Base-by-base conservation (phyloP, 2,888 invertebrate species). In the Epistrophella euchroma region DNA sequence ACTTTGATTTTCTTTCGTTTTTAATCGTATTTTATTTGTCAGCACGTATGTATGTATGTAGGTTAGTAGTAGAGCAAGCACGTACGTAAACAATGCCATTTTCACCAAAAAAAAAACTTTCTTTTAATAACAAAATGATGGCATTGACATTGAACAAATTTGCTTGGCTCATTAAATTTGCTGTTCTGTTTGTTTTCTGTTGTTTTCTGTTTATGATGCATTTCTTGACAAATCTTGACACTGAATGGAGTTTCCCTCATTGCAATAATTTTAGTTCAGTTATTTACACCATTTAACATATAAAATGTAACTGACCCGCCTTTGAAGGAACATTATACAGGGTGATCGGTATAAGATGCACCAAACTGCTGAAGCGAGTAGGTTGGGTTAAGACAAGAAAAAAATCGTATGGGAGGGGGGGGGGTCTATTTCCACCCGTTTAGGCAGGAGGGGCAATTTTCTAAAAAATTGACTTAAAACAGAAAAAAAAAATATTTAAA, bases 141-240 rank as follows among this genome's bases (percentile, higher is more conserved):
- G 13, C 64, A 37, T 28, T 81, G 81, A 75, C 75, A 75, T 62
- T 81, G 75, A 62, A 56, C 47, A 70, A 66, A 68, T 66, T 25
- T 35, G 71, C 58, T 75, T 35, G 43, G 56, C 32, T 35, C 71
- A 47, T 81, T 32, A 60, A 64, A 45, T 28, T 73, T 4, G 13
- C 11, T 13, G n/a, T 17, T 10, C 10, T 52, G 15, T 43, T 78
- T 58, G 43, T 19, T 47, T 19, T 47, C 2, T 19, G 17, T 62
- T 60, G n/a, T 45, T 43, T 43, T 43, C 40, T 40, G 40, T 58
- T 43, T 28, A 5, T 47, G 13, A 37, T 68, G 45, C 28, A 35
- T 56, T 19, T 77, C 47, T 19, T 77, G 72, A 72, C 56, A 68
- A 13, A 66, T 56, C 62, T 37, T 64, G 74, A 75, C 60, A 43